These are phyloP conservation scores for Fragum whitleyi DNA, from an alignment of 2,888 invertebrate species.

Conservation along the genomic window DNA sequence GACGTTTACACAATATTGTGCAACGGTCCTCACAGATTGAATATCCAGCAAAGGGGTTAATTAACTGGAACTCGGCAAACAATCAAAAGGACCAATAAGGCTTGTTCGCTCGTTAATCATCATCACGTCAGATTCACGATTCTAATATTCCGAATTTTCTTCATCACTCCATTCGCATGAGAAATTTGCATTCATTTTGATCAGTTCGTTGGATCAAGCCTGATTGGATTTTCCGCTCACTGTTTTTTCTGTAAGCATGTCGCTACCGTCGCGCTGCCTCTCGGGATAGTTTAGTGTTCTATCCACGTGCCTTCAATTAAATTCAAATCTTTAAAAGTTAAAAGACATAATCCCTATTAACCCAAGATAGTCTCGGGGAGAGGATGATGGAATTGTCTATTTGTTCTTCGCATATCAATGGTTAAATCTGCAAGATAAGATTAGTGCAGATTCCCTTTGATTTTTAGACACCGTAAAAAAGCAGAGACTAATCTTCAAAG, in stretches of 20 bases:
- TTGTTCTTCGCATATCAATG: slow-evolving; percentile 26
- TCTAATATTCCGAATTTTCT: slow-evolving; percentile 67
- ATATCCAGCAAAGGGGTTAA: slow-evolving; percentile 60
- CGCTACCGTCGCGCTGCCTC: slow-evolving; percentile 41
- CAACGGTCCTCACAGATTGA: slow-evolving; percentile 62
- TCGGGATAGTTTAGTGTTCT: slow-evolving; percentile 57
- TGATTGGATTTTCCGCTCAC: slow-evolving; percentile 66
- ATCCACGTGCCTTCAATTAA: slow-evolving; percentile 68
- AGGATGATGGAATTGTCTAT: slow-evolving; percentile 41
- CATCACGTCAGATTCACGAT: slow-evolving; percentile 65
- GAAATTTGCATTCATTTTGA: slow-evolving; percentile 66
- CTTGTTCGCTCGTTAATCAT: slow-evolving; percentile 61
- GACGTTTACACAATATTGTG: slow-evolving; percentile 70
- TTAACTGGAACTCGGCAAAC: slow-evolving; percentile 63
- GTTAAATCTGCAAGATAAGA: slow-evolving; percentile 34
- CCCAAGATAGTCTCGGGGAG: slow-evolving; percentile 44
- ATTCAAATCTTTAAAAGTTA: slow-evolving; percentile 67
- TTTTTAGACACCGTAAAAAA: slow-evolving; percentile 6
- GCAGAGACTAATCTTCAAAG: slow-evolving; percentile 21
- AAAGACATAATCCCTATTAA: slow-evolving; percentile 67
- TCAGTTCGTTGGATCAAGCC: slow-evolving; percentile 54
- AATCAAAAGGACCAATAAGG: slow-evolving; percentile 64
- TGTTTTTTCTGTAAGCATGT: slow-evolving; percentile 52
- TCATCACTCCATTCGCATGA: slow-evolving; percentile 59
- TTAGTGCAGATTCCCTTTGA: slow-evolving; percentile 22